phyloP scores from a whole-genome alignment of 2,888 invertebrate species.

The Melanotus villosus region DNA sequence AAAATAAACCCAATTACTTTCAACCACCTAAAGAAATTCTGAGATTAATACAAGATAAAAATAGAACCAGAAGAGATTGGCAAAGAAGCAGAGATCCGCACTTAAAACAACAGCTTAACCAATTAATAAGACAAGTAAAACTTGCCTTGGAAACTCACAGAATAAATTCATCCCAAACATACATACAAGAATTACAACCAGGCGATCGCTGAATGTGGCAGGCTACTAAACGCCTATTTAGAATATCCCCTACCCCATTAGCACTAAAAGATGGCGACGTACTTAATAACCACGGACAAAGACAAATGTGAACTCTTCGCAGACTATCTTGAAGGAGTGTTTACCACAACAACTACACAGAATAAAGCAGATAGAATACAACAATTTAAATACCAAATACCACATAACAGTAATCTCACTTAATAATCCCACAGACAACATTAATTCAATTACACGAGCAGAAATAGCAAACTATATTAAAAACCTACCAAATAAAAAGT shows the following conservation, averaged over 20 bases:
- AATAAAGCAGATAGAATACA: too few relatives aligned
- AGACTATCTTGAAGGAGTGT: background rate
- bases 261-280: too few relatives aligned
- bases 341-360: background rate
- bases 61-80: background rate
- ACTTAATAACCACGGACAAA: too few relatives aligned
- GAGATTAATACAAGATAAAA: background rate
- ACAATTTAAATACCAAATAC: background rate
- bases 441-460: background rate
- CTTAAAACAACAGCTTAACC: background rate
- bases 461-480: background rate
- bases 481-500: background rate
- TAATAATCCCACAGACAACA: background rate
- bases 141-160: too few relatives aligned
- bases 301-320: too few relatives aligned
- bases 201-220: background rate
- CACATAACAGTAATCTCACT: too few relatives aligned
- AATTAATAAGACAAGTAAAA: background rate
- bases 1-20: background rate
- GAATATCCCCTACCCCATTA: too few relatives aligned
- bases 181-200: background rate
- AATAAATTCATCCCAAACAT: background rate
- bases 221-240: background rate
- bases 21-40: background rate
- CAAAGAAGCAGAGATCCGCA: background rate